Evolutionary conservation across 2,888 invertebrate species (phyloP).

Genomic region (Lasioglossum leucozonium): DNA sequence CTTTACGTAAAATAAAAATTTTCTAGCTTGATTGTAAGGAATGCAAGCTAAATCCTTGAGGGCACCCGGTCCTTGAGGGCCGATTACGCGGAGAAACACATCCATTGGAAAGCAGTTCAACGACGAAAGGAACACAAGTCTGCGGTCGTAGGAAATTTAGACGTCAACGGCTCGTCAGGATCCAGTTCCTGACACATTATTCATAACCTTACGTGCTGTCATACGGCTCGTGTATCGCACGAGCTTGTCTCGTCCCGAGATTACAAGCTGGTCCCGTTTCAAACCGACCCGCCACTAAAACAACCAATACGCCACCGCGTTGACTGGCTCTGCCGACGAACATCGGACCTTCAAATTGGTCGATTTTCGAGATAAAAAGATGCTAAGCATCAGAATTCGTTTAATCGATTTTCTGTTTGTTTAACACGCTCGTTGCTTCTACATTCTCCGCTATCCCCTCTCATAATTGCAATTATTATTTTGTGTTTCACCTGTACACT

Average conservation of each 20-base stretch:
- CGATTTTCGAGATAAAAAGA: constrained; percentile 13
- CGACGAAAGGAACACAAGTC: constrained; percentile 8
- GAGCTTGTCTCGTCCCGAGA: constrained; percentile 60
- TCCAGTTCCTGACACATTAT: constrained; percentile 53
- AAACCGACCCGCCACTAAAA: constrained; percentile 41
- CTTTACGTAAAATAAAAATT: too few relatives aligned
- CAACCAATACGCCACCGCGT: constrained; percentile 32
- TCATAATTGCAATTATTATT: too few relatives aligned
- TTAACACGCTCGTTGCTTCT: too few relatives aligned
- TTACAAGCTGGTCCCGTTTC: constrained; percentile 53
- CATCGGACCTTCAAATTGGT: constrained; percentile 17
- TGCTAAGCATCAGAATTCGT: not conserved
- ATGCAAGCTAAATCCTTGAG: too few relatives aligned
- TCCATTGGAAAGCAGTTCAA: constrained; percentile 12
- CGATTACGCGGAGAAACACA: not conserved
- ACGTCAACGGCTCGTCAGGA: constrained; percentile 60
- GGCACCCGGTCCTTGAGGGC: too few relatives aligned
- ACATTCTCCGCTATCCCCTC: not conserved
- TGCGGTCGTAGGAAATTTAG: constrained; percentile 50
- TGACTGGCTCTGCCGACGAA: constrained; percentile 26
- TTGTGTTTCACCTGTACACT: too few relatives aligned
- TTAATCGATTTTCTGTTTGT: not conserved
- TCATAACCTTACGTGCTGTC: constrained; percentile 59
- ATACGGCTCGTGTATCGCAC: constrained; percentile 49
- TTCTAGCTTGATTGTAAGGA: too few relatives aligned